These are phyloP conservation scores for Eumeta japonica DNA, from an alignment of 1,140 invertebrate species.

Conservation along the genomic window DNA sequence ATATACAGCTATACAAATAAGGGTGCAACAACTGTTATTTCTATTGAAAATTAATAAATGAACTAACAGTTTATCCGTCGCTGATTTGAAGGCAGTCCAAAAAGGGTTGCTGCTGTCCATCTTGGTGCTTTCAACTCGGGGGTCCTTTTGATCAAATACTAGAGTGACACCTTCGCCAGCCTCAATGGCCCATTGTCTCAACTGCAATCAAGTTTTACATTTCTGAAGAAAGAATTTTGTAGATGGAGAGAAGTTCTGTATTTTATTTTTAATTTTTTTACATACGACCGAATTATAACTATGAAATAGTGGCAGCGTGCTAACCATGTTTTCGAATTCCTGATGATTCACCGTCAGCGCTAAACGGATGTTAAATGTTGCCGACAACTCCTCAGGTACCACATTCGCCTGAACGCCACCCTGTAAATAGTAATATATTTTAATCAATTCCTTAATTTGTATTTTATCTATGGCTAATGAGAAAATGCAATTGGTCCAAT, in stretches of 20 bases:
- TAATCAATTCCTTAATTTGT: too few species aligned
- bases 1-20: too few species aligned
- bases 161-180: conserved; percentile 64
- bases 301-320: too few species aligned
- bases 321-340: conserved; percentile 72
- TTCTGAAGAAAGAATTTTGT: too few species aligned
- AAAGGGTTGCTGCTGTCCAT: conserved; percentile 67
- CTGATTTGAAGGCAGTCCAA: conserved; percentile 74
- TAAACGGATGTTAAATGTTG: conserved; percentile 80
- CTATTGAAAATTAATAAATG: too few species aligned
- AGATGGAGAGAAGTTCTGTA: too few species aligned
- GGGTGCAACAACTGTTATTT: too few species aligned
- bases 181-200: conserved; percentile 40
- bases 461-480: too few species aligned
- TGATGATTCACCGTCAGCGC: conserved; percentile 68
- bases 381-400: conserved; percentile 76
- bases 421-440: conserved; percentile 55
- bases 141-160: conserved; percentile 68
- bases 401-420: conserved; percentile 94
- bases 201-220: too few species aligned
- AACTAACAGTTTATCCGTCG: conserved; percentile 53
- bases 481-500: too few species aligned
- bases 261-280: too few species aligned
- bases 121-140: conserved; percentile 59
- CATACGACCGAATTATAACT: too few species aligned